These are phyloP conservation scores for Apostichopus parvimensis DNA, from an alignment of 35 echinoderm and acorn worm species.

Conservation along the genomic window DNA sequence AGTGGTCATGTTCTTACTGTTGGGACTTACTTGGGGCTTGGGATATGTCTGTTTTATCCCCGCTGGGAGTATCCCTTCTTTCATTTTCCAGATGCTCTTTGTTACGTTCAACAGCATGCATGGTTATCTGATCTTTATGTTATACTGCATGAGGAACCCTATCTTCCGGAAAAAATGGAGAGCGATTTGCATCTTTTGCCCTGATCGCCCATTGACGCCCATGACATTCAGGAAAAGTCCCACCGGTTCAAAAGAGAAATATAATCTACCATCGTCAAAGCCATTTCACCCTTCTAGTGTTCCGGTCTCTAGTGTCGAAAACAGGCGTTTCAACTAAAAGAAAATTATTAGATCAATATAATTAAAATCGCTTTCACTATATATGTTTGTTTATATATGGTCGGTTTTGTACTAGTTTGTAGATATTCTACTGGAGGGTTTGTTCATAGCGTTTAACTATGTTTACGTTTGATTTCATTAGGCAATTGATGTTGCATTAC, in stretches of 20 bases:
- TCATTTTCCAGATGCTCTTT: conserved; percentile 39
- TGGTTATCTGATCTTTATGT: conserved; percentile 41
- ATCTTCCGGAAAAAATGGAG: conserved; percentile 35
- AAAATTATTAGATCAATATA: too few species aligned
- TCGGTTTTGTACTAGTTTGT: too few species aligned
- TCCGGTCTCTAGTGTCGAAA: not conserved
- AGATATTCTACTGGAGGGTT: too few species aligned
- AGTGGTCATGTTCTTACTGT: not conserved
- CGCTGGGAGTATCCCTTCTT: not conserved
- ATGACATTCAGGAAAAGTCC: not conserved
- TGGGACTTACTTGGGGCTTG: conserved; percentile 35
- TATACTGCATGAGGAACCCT: conserved; percentile 50
- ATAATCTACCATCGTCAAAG: not conserved
- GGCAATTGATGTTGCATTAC: too few species aligned
- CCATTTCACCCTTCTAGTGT: not conserved
- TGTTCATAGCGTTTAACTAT: too few species aligned
- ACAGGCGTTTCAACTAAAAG: not conserved
- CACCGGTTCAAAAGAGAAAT: not conserved
- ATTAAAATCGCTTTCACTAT: too few species aligned
- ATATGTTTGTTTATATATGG: too few species aligned
- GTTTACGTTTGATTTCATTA: too few species aligned
- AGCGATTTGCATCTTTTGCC: not conserved
- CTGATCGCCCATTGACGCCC: not conserved
- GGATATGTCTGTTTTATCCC: conserved; percentile 48
- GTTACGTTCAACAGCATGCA: conserved; percentile 24